Base-by-base conservation (phyloP, 2,888 invertebrate species). In the Netelia inedita region DNA sequence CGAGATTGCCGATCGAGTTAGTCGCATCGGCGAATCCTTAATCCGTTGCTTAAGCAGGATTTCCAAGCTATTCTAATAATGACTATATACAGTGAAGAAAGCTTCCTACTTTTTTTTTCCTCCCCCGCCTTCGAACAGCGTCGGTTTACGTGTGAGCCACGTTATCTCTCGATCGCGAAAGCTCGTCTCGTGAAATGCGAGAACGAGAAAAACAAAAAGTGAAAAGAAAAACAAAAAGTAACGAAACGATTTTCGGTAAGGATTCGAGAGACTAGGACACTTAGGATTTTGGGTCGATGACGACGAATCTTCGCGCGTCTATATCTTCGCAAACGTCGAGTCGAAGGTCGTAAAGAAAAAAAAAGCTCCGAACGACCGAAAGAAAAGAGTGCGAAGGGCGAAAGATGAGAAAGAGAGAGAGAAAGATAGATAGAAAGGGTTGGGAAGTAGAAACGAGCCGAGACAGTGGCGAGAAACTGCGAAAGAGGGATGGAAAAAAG, bases 1-100 rank as follows among this genome's bases (percentile, higher is more conserved):
- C 79, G 73, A 83, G 79, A 84, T 86, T 86, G 80, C 79, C 83
- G 81, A 87, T 86, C 72, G 85, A 86, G 82, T 84, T 84, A 73
- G 46, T 66, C 73, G 72, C 78, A 82, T 83, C 76, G 79, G 69
- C 65, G 79, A 76, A 79, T 82, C 71, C 75, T 73, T 82, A 85
- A 88, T 85, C 63, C 85, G 80, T 87, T 81, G 69, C 79, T 82
- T 61, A 53, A 79, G 55, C 68, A 46, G 73, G 65, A 79, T 83
- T 61, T 66, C 68, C 78, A 57, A 63, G 55, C 63, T 1, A 74
- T 61, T 85, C 73, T 53, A 23, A 43, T 28, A 57, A 61, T 35
- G 14, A n/a, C 35, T 71, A 57, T 21, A 14, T 46, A 11, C 63
- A 50, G 3, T 46, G 11, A 11, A 46, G 46, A 5, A 28, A 28